These are phyloP conservation scores for Pelodiscus sinensis DNA, from an alignment of 2,113 vertebrate species.

Conservation along the genomic window DNA sequence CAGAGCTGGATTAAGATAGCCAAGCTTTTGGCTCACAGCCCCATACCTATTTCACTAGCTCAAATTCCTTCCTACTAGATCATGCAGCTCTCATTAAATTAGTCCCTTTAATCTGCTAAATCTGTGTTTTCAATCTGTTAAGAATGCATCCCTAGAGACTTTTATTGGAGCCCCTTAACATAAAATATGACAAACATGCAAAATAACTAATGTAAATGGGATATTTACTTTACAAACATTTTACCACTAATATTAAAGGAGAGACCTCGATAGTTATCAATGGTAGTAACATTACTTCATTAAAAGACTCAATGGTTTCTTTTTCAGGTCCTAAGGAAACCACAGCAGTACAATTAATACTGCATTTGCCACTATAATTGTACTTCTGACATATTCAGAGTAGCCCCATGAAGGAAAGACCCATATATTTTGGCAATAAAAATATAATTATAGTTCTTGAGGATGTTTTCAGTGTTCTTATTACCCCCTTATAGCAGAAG, in stretches of 20 bases:
- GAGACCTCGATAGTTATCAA: background rate
- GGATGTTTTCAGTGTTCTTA: background rate
- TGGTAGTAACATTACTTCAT: background rate
- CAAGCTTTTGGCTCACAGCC: background rate
- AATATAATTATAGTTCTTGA: background rate
- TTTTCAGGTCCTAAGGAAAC: background rate
- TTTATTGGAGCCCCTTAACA: background rate
- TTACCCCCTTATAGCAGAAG: background rate
- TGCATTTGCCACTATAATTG: background rate
- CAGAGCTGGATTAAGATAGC: background rate
- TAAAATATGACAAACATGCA: background rate
- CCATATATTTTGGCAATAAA: background rate
- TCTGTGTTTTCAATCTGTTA: background rate
- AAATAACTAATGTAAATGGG: background rate
- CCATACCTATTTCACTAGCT: background rate
- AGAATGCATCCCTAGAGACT: background rate
- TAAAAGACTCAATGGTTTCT: background rate
- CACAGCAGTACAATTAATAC: background rate
- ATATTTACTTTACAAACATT: background rate
- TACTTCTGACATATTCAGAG: background rate
- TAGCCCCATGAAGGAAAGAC: background rate
- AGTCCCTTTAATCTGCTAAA: background rate
- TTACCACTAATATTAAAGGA: background rate
- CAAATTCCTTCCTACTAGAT: background rate
- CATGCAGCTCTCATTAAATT: background rate